Evolutionary conservation across 2,888 invertebrate species (phyloP), one percentile per base, ranked within the genome.

Genomic region (Anoncus sp.): DNA sequence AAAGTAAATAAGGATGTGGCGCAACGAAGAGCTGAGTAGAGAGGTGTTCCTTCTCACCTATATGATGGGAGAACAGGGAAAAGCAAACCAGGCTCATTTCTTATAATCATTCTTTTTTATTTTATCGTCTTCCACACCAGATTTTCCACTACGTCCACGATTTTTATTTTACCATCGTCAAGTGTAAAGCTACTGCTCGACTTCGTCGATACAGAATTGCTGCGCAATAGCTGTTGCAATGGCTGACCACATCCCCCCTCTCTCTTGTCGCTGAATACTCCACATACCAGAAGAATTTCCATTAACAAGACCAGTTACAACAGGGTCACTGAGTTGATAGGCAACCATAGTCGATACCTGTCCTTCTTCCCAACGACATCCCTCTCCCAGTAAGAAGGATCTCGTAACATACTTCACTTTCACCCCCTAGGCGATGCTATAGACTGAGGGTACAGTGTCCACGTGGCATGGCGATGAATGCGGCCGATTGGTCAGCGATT

Each of bases 331-430:
- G 82, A 74, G 78, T 82, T 27, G 85, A 85, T 85, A 82, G 83
- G 70, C 72, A 75, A 59, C 75, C 75, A 77, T 77, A 76, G 40
- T 43, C 69, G 49, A 51, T 63, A 53, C 12, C 53, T 65, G 43
- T 49, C 35, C 71, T 77, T 71, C 77, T 59, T 75, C 59, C 27
- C 62, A 45, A 43, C 38, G n/a, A n/a, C n/a, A n/a, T n/a, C n/a
- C n/a, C n/a, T n/a, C n/a, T n/a, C n/a, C n/a, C 38, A 72, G 77
- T 66, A 79, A 80, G 84, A 84, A 81, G 75, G 84, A 87, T 85
- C 77, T 66, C 86, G 85, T 85, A 86, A 85, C 85, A 85, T 87
- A 86, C 85, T 87, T 88, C 87, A 88, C 88, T 88, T 88, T 87
- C 88, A 84, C 85, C 87, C 86, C 84, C 81, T 83, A 85, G 86